A percentile compares a stretch with the other conserved stretches of the same genome.
phyloP scores from a whole-genome alignment of 2,888 invertebrate genomes.

The Zootermopsis nevadensis region DNA sequence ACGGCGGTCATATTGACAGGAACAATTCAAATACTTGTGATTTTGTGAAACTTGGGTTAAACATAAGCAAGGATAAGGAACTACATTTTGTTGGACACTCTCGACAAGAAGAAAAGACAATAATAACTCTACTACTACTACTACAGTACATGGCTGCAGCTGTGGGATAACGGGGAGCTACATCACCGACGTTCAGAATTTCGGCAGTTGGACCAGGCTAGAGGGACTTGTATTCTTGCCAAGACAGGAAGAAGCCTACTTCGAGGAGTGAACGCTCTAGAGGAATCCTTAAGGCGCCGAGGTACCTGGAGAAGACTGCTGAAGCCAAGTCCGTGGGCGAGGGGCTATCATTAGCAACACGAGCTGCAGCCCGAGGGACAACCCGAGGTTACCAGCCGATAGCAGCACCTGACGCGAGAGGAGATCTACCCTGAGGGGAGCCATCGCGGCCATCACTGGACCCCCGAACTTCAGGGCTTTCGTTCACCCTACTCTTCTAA shows the following conservation, averaged over 20 bases:
- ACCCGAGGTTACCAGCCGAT: background rate
- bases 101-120: no score
- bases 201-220: background rate
- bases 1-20: no score
- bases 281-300: conserved; percentile 19
- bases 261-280: conserved; percentile 21
- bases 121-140: no score
- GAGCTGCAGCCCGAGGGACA: no score
- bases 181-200: no score
- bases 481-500: conserved; percentile 4
- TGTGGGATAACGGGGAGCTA: no score
- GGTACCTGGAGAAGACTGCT: background rate
- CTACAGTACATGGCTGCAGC: no score
- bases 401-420: conserved; percentile 11
- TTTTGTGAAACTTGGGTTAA: no score
- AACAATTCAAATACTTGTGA: no score
- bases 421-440: conserved; percentile 32
- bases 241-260: background rate
- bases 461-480: background rate
- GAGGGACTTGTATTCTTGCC: background rate
- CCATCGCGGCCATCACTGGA: conserved; percentile 33
- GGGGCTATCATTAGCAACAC: background rate
- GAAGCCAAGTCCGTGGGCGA: conserved; percentile 5
- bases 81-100: no score
- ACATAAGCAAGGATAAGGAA: no score